Evolutionary conservation across 2,113 vertebrate species (phyloP).

Genomic region (Thryonomys swinderianus): DNA sequence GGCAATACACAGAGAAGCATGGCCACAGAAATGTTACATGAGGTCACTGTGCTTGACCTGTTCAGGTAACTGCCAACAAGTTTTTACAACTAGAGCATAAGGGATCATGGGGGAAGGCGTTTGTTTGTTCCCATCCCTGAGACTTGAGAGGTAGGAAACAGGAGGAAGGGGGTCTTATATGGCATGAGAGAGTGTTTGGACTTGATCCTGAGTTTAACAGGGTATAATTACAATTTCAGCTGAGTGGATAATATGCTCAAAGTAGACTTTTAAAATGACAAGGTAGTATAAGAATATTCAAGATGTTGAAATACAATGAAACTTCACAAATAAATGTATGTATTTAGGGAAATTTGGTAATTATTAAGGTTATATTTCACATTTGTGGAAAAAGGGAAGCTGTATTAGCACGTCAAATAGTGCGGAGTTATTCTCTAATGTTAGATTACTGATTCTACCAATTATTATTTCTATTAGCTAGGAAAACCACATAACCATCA

Average conservation of each 20-base stretch:
- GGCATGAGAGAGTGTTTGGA: neutral
- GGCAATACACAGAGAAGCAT: neutral
- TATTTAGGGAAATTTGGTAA: conserved; percentile 1
- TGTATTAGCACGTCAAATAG: neutral
- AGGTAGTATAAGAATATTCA: neutral
- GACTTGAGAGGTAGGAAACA: neutral
- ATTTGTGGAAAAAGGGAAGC: neutral
- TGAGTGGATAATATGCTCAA: neutral
- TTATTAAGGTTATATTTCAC: conserved; percentile 19
- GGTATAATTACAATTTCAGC: neutral
- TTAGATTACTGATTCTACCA: neutral
- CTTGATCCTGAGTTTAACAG: neutral
- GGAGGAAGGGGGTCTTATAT: neutral
- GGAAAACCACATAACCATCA: conserved; percentile 21
- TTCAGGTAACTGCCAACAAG: neutral
- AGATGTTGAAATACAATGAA: neutral
- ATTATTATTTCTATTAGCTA: neutral
- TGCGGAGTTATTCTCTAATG: neutral
- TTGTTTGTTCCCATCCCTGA: neutral
- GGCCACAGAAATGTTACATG: neutral
- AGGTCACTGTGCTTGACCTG: neutral
- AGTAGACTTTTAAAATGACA: neutral
- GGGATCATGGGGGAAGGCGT: neutral
- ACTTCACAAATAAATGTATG: neutral
- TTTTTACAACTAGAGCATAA: neutral